Evolutionary conservation across 2,888 invertebrate species (phyloP).

Genomic region (Hymenopus coronatus): DNA sequence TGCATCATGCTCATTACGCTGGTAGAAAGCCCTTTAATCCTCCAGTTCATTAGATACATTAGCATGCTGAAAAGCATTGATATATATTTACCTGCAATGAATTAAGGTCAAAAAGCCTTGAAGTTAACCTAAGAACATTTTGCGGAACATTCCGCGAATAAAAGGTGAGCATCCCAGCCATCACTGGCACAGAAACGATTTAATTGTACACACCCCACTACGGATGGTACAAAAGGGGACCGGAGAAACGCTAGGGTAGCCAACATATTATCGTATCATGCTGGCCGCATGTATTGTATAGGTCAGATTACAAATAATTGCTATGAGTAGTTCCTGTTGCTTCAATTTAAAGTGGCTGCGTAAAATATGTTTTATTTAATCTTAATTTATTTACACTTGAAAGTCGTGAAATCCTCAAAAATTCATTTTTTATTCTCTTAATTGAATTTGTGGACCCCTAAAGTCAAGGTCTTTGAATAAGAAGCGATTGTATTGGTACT

Average conservation of each 20-base stretch:
- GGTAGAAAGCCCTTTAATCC: neutral
- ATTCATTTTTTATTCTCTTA: no score
- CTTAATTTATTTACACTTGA: no score
- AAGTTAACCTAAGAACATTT: conserved; percentile 41
- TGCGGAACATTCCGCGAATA: conserved; percentile 51
- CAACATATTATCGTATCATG: neutral
- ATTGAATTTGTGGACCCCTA: no score
- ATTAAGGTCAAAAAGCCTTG: conserved; percentile 28
- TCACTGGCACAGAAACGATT: conserved; percentile 34
- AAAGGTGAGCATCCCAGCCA: conserved; percentile 53
- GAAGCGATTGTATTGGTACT: no score
- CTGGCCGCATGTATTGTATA: no score
- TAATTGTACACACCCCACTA: neutral
- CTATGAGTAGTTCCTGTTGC: no score
- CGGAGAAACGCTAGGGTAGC: neutral
- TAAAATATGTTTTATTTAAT: no score
- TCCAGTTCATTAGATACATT: neutral
- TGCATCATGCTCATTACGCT: neutral
- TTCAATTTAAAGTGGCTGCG: no score
- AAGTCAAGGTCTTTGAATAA: no score
- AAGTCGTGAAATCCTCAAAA: no score
- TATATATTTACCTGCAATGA: conserved; percentile 32
- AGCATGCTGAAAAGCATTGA: neutral
- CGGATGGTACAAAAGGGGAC: neutral
- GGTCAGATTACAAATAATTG: no score